Evolutionary conservation across 2,888 invertebrate species (phyloP), one percentile per base, ranked within the genome.

Genomic region (Gymnosoma rotundatum): DNA sequence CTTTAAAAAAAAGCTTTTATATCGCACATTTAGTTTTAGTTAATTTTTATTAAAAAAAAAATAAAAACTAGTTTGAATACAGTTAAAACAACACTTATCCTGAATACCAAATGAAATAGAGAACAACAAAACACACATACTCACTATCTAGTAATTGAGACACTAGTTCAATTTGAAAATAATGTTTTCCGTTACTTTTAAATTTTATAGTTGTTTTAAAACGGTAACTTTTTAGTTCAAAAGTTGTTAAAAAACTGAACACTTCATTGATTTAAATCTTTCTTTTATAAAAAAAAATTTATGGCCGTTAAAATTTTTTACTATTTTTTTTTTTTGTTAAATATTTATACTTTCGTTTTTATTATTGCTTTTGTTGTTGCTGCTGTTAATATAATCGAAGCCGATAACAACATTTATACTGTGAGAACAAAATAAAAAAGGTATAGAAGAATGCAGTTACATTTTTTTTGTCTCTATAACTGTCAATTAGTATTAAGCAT

Each of bases 381-480:
- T 70, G 32, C 45, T 69, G 0, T 54, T 69, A n/a, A 21, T 78
- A 42, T 52, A 73, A 67, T 74, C 61, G 45, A 67, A 45, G 61
- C 67, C 67, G 80, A 80, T 74, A 74, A 80, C 74, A 73, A 61
- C 45, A 48, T 48, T 48, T n/a, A n/a, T n/a, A 48, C 45, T 48
- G 6, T n/a, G 45, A 48, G 16, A 48, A 48, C 5, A 48, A 48
- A 48, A 48, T 1, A 48, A 2, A 42, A 42, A 42, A 42, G 12
- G 10, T 42, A 12, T 48, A 48, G 14, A 56, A 63, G 10, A 54
- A 74, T 56, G 45, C 45, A 75, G 50, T 75, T 75, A 20, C 52
- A 16, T 25, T 38, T 4, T 58, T 45, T 42, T 42, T 25, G 8
- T 56, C 36, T 32, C 14, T 48, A 36, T 38, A 32, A 20, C n/a